Evolutionary conservation across 1,140 invertebrate genomes (phyloP).

Genomic region (Camponotus vicinus): DNA sequence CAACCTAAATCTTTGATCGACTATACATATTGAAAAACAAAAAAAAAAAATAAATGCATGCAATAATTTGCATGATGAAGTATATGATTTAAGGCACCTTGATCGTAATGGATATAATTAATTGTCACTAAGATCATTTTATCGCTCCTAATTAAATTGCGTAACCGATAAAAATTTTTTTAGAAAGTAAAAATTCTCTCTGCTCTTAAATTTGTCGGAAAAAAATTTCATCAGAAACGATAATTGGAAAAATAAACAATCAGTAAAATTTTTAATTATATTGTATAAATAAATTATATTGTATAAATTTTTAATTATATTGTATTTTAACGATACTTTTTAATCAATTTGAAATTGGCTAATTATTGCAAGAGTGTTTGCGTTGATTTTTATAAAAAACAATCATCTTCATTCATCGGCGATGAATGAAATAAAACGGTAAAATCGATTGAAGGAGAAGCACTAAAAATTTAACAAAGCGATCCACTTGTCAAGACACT

Average conservation of each 20-base stretch:
- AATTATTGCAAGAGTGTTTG: neutral
- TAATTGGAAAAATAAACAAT: neutral
- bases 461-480: neutral
- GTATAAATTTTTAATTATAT: neutral
- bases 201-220: neutral
- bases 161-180: neutral
- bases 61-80: neutral
- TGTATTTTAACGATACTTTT: neutral
- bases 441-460: constrained; percentile 14
- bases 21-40: neutral
- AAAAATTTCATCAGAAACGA: neutral
- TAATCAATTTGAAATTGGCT: neutral
- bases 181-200: neutral
- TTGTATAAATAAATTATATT: neutral
- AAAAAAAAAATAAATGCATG: too few relatives aligned
- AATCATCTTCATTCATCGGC: neutral
- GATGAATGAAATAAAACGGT: constrained; percentile 17
- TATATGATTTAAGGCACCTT: neutral
- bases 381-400: neutral
- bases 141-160: neutral
- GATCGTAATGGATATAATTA: neutral
- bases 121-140: neutral
- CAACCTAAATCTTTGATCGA: constrained; percentile 6
- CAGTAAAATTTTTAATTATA: neutral
- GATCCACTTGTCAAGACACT: constrained; percentile 8